Base-by-base conservation (phyloP, 2,113 vertebrate species). In the Argyrosomus japonicus region DNA sequence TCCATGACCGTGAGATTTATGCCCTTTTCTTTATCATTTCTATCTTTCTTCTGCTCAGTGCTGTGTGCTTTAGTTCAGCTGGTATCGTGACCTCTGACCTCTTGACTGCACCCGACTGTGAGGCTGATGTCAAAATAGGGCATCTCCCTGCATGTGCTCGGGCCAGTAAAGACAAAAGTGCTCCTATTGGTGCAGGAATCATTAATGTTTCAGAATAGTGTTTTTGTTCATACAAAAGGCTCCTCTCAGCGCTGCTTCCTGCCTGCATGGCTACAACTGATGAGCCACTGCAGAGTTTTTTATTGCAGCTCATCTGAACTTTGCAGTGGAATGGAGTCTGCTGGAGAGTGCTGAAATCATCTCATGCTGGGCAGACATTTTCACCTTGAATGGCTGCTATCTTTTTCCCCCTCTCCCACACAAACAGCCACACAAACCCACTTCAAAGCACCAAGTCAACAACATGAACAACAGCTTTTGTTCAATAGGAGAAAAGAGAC, bases 321-420 rank as follows among this genome's bases (percentile, higher is more conserved):
- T 79, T 87, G 51, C 29, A 72, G 50, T 63, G 19, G 64, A 84
- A 82, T 75, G 48, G 72, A 77, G 43, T 75, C 63, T 70, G 78
- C 65, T 29, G 64, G 51, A 83, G 61, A 69, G 60, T 3, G 29
- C 54, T 72, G 78, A 51, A 84, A 77, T 73, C 83, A 57, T 58
- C 69, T 72, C 85, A 75, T 57, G 71, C 81, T 82, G 83, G 12
- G 80, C 23, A 43, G 80, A 84, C 15, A 81, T 81, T 83, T 87
- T 77, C 74, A 87, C 67, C 77, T 77, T 78, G 76, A 85, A 74
- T 75, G 65, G 76, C 64, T 77, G 32, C 53, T 43, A 76, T 73
- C 72, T 23, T 32, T 79, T 32, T 43, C 14, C 15, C 36, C 15
- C 47, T 64, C 13, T 23, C 15, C 8, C 53, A 79, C 61, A 81